Conservation (phyloP, 2,888 invertebrate species). For the Latrodectus hesperus region DNA sequence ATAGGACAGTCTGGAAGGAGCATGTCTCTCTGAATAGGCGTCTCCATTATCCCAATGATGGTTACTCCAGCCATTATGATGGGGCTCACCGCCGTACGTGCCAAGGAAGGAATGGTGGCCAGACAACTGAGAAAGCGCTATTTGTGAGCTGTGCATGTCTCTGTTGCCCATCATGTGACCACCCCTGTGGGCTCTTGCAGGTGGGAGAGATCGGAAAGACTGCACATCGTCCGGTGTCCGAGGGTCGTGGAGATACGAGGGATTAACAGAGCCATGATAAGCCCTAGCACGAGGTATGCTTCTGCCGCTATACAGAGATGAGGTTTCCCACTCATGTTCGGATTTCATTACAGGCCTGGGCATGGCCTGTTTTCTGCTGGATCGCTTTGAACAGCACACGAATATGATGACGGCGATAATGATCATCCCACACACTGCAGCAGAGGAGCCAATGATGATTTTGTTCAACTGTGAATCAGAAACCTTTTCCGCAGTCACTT, state of each 20-base stretch:
- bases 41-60: constrained; percentile 64
- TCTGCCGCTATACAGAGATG: constrained; percentile 92
- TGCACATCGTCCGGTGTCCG: constrained; percentile 85
- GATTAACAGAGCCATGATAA: constrained; percentile 78
- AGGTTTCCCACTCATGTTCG: constrained; percentile 84
- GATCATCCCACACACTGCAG: constrained; percentile 93
- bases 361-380: constrained; percentile 32
- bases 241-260: constrained; percentile 79
- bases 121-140: constrained; percentile 86
- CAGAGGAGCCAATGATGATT: constrained; percentile 93
- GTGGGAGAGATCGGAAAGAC: constrained; percentile 91
- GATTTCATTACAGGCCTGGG: constrained; percentile 68
- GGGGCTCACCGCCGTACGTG: constrained; percentile 21
- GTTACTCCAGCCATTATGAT: constrained; percentile 14
- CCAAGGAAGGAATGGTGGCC: constrained; percentile 77
- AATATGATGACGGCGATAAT: constrained; percentile 92
- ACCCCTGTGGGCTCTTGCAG: constrained; percentile 79
- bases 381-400: constrained; percentile 83
- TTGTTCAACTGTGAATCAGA: constrained; percentile 83
- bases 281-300: constrained; percentile 91
- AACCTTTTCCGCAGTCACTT: constrained; percentile 59
- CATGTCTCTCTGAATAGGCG: constrained; percentile 62
- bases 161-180: constrained; percentile 81
- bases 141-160: constrained; percentile 88
- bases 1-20: constrained; percentile 61